phyloP scores from a whole-genome alignment of 2,113 vertebrate genomes.

The Ellobius talpinus region DNA sequence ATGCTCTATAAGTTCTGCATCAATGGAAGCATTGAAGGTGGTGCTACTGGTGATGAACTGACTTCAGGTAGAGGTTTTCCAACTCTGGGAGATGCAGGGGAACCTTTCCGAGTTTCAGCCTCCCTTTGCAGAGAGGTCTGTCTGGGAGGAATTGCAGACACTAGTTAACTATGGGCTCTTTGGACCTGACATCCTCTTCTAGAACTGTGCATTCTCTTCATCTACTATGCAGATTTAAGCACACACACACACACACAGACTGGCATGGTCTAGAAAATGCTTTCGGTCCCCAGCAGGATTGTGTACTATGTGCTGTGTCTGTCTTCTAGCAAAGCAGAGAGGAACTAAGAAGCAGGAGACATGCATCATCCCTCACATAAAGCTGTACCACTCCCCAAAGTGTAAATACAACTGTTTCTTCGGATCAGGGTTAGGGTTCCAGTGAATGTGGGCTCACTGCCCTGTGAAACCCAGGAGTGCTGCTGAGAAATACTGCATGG shows the following conservation, averaged over 20 bases:
- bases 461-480: background rate
- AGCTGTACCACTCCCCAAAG: background rate
- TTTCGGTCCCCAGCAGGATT: background rate
- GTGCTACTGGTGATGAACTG: background rate
- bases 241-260: background rate
- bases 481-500: background rate
- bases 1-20: background rate
- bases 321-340: slow-evolving; percentile 35
- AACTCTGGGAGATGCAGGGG: background rate
- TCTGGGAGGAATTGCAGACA: background rate
- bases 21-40: background rate
- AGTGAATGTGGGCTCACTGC: background rate
- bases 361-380: background rate
- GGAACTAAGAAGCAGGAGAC: slow-evolving; percentile 7
- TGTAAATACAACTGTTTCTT: background rate
- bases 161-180: background rate
- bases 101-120: background rate
- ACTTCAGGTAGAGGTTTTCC: background rate
- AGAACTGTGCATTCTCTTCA: background rate
- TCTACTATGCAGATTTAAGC: background rate
- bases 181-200: background rate
- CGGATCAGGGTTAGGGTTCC: background rate
- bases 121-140: background rate
- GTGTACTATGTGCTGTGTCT: background rate
- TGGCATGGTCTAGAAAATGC: slow-evolving; percentile 1